Conservation (phyloP, 1,140 invertebrate genomes). For the Brachystomella parvula region DNA sequence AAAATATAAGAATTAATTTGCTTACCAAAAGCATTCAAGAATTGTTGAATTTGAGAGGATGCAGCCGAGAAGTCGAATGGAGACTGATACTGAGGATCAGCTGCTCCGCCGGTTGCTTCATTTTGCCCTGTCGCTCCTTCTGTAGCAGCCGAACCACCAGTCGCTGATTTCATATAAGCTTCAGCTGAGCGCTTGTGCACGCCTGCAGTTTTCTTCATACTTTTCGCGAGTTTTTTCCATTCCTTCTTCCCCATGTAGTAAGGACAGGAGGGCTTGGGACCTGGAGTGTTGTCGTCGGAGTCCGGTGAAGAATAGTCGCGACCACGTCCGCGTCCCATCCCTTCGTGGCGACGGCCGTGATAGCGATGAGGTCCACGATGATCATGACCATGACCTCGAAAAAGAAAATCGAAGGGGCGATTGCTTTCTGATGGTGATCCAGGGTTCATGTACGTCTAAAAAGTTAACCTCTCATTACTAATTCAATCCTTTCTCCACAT, state of each 20-base stretch:
- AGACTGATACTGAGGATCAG: constrained; percentile 1
- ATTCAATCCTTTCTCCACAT: neutral
- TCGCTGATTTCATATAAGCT: constrained; percentile 10
- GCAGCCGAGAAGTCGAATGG: constrained; percentile 27
- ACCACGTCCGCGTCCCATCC: constrained; percentile 8
- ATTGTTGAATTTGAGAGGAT: constrained; percentile 34
- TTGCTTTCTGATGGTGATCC: neutral
- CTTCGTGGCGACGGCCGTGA: neutral
- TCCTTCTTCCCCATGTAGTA: constrained; percentile 30
- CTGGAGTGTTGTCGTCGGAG: neutral
- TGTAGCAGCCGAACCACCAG: neutral
- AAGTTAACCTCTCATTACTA: neutral
- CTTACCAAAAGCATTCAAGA: constrained; percentile 33
- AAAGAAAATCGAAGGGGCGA: neutral
- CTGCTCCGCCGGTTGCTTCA: neutral
- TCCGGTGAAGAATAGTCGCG: neutral
- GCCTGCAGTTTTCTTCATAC: constrained; percentile 28
- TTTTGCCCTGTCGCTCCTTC: neutral
- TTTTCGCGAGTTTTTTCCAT: constrained; percentile 28
- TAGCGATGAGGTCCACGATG: constrained; percentile 12
- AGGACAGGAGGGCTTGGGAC: constrained; percentile 16
- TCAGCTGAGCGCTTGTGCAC: constrained; percentile 27
- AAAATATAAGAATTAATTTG: neutral
- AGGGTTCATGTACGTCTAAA: neutral
- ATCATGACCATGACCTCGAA: constrained; percentile 15